Evolutionary conservation across 2,888 invertebrate genomes (phyloP), one percentile per base, ranked within the genome.

Genomic region (Mythimna pallens): DNA sequence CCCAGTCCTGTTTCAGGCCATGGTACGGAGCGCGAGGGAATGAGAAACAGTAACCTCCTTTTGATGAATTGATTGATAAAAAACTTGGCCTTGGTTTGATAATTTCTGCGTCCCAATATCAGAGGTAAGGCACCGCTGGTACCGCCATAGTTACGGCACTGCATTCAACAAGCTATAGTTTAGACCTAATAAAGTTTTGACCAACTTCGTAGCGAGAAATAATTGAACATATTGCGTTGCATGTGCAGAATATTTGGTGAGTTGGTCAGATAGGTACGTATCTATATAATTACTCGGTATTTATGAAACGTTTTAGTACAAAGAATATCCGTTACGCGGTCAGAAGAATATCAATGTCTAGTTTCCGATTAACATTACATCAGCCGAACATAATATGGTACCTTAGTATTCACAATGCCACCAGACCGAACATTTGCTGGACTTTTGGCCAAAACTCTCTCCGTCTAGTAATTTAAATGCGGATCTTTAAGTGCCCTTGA

Each of bases 141-240:
- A 47, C 7, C 47, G 47, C 7, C 17, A 47, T 20, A 47, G 7
- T 20, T 7, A 47, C 47, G 47, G 47, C 47, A 14, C 47, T 47
- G 14, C 7, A 47, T 20, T 47, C 47, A 3, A 47, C 5, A 40
- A 57, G 47, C 34, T 58, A 78, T 65, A 78, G 17, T 22, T 22
- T 40, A 61, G 25, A 70, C n/a, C 61, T 70, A 70, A 66, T 78
- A 78, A 55, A 57, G n/a, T 77, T 65, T 47, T 58, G 47, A 58
- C 40, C 43, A 52, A 62, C 30, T 57, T 55, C 52, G 55, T 22
- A 20, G 43, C 34, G 59, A 61, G 64, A 62, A 64, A 52, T 76
- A 64, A 81, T 68, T 61, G 55, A 65, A 30, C 25, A 59, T 7
- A 43, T 57, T 67, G 40, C 61, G 61, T 36, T 62, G 62, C 25